Evolutionary conservation across 2,888 invertebrate species (phyloP), one percentile per base, ranked within the genome.

Genomic region (Lacanobia oleracea): DNA sequence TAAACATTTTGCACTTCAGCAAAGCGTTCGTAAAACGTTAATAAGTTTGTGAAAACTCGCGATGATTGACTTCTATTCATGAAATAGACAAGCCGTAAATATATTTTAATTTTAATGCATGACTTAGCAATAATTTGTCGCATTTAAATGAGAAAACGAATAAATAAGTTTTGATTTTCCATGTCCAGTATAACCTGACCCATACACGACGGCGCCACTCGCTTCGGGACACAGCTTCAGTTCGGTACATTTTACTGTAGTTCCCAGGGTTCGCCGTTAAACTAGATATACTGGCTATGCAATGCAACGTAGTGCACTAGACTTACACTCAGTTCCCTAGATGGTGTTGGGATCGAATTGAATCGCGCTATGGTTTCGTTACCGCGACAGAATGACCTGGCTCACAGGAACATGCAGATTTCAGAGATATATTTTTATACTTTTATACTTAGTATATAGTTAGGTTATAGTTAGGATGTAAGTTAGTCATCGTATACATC

Each of bases 381-480:
- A 23, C 57, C 1, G 0, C 18, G 9, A 12, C 33, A 9, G 8
- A 1, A 57, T 51, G 43, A 50, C 50, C 37, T 37, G 43, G 23
- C 16, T 12, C n/a, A 5, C 1, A 16, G 33, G 10, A 51, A 57
- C 50, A 12, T 51, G 9, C 50, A 37, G 18, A 33, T 27, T 50
- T 50, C 43, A 63, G 56, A 72, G 23, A 33, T 54, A 70, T 72
- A 50, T 71, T 61, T 72, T 54, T 72, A 1, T 72, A 61, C 53
- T 54, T 72, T 40, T 70, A 53, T 61, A 48, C 27, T 9, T 70
- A 60, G 33, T 2, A 33, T 33, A 33, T 3, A 5, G 33, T 3
- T 33, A 33, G 33, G 33, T 3, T 33, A n/a, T n/a, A n/a, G n/a
- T n/a, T n/a, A 33, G 45, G 6, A 71, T 48, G 54, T 70, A 54